These are phyloP conservation scores for Enteromius thamalakanensis DNA, from an alignment of 2,797 vertebrate species.

Conservation along the genomic window DNA sequence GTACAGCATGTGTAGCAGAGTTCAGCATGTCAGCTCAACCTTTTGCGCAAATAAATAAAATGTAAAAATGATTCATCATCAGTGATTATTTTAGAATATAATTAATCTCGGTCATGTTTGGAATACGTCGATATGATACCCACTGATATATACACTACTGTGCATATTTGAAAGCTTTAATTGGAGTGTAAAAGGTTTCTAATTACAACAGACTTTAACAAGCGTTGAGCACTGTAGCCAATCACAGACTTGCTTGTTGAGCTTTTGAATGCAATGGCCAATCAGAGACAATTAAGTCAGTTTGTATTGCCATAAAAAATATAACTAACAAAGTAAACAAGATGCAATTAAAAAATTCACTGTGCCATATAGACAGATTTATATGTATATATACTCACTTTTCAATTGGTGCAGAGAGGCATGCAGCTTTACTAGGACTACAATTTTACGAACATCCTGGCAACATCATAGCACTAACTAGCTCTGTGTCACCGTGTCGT, in stretches of 20 bases:
- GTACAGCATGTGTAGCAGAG: not conserved
- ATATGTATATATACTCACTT: too few species aligned
- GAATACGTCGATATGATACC: not conserved
- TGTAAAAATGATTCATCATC: not conserved
- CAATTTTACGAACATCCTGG: too few species aligned
- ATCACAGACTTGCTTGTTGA: not conserved
- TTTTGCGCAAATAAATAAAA: constrained; percentile 4
- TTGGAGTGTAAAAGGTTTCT: not conserved
- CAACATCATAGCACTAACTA: not conserved
- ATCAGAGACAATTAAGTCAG: not conserved
- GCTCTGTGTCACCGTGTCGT: not conserved
- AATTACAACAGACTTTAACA: not conserved
- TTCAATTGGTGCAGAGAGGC: too few species aligned
- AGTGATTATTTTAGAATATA: not conserved
- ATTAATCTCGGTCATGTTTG: not conserved
- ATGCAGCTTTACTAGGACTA: too few species aligned
- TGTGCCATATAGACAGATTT: not conserved
- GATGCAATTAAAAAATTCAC: not conserved
- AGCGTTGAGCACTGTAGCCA: not conserved
- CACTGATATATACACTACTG: not conserved
- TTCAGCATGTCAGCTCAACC: not conserved
- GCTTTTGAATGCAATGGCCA: not conserved
- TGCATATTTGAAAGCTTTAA: not conserved
- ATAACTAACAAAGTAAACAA: not conserved
- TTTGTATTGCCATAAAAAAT: not conserved